These are phyloP conservation scores for Ephydatia muelleri DNA, from an alignment of 37 sponge, comb jelly and placozoan genomes.

Conservation along the genomic window DNA sequence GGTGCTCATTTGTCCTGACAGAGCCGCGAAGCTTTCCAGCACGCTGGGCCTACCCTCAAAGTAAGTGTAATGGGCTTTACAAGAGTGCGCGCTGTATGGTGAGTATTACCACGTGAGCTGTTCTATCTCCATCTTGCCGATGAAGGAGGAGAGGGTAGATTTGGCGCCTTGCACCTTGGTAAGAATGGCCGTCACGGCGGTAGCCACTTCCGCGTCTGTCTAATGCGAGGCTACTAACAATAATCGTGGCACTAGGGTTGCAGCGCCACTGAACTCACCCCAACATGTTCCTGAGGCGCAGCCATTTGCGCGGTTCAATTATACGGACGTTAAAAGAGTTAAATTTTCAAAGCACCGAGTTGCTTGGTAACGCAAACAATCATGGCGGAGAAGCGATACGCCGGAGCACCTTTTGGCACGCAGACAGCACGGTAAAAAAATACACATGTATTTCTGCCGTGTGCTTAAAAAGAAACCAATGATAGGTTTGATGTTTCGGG, in stretches of 20 bases:
- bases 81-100: too few species aligned
- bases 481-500: conserved; percentile 91
- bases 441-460: background rate
- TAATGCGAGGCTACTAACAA: background rate
- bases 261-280: background rate
- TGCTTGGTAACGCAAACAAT: background rate
- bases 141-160: conserved; percentile 38
- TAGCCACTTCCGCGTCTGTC: conserved; percentile 46
- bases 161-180: conserved; percentile 69
- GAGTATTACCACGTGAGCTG: conserved; percentile 55
- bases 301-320: background rate
- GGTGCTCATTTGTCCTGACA: conserved; percentile 66
- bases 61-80: too few species aligned
- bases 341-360: background rate
- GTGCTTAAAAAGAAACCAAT: background rate
- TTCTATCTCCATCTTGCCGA: conserved; percentile 69
- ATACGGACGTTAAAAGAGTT: conserved; percentile 39
- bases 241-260: background rate
- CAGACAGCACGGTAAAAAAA: conserved; percentile 78
- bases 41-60: conserved; percentile 65
- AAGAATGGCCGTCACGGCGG: conserved; percentile 35
- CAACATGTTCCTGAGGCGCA: background rate
- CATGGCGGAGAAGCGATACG: conserved; percentile 76
- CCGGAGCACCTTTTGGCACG: conserved; percentile 92
- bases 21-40: conserved; percentile 76